Evolutionary conservation across 53 echinoderm and acorn worm genomes (phyloP), one percentile per base, ranked within the genome.

Genomic region (Zoroaster sp.): DNA sequence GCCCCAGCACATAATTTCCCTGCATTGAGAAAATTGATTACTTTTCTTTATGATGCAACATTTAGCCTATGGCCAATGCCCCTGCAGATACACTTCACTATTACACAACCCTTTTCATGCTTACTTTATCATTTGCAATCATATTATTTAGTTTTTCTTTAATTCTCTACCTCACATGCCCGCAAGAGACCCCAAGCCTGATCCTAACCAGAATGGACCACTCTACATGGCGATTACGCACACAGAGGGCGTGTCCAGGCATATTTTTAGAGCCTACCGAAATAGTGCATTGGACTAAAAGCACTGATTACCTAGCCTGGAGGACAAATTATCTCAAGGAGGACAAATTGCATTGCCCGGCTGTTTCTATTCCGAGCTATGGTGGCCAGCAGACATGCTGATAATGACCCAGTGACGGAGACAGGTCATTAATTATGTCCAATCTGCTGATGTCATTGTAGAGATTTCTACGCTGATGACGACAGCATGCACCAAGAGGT

Each of bases 401-500:
- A 83, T 83, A 83, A 83, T 83, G 83, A 83, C 83, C 83, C 46
- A 68, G 69, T 83, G 83, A 83, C 83, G 83, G 68, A 83, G 69
- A 85, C 71, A n/a, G 85, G 85, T 85, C 85, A 85, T 85, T 71
- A 85, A 85, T 85, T 85, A 85, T 85, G 71, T 85, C 85, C 71
- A 49, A 85, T 70, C 71, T 69, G 85, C 85, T 85, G 85, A 85
- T 85, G 85, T 85, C 85, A 85, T 85, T 54, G 71, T 20, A 13
- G 51, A 71, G 83, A 83, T 82, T 82, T 82, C 37, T 82, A 10
- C 34, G 67, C 42, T 66, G 69, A 85, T 85, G 85, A 85, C 85
- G 85, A 71, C 85, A 85, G 85, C 74, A 40, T 74, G 69, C 32
- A 45, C 44, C 25, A 43, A 44, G 30, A 43, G 83, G 43, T 18